These are phyloP conservation scores for Perithous albicinctus DNA, from an alignment of 2,888 invertebrate species.

Conservation along the genomic window DNA sequence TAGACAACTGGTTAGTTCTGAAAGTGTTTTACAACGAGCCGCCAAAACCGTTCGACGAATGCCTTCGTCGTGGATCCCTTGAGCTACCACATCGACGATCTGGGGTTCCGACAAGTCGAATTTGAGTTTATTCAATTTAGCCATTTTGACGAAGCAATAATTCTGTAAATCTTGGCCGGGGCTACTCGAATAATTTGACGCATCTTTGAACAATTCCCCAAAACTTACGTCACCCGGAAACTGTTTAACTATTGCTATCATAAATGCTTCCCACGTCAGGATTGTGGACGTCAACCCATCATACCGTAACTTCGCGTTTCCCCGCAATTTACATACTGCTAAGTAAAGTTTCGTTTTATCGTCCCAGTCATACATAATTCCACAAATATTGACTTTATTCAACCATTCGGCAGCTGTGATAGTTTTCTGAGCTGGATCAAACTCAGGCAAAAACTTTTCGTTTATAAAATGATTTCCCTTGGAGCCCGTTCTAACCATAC, in stretches of 20 bases:
- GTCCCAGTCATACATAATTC: constrained; percentile 60
- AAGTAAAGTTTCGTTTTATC: constrained; percentile 60
- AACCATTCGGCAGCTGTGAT: constrained; percentile 64
- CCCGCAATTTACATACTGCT: constrained; percentile 57
- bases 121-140: constrained; percentile 58
- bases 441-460: constrained; percentile 68
- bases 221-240: constrained; percentile 65
- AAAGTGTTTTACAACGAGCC: constrained; percentile 46
- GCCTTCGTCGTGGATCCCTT: constrained; percentile 65
- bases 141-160: constrained; percentile 62
- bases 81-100: constrained; percentile 58
- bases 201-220: constrained; percentile 49
- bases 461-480: constrained; percentile 58
- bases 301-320: constrained; percentile 66
- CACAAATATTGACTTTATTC: constrained; percentile 52
- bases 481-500: constrained; percentile 47
- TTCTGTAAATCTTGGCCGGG: constrained; percentile 56
- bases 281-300: constrained; percentile 48
- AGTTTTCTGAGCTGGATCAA: constrained; percentile 54
- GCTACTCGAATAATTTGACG: constrained; percentile 44
- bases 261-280: constrained; percentile 62
- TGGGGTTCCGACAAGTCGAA: constrained; percentile 60
- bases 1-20: constrained; percentile 57
- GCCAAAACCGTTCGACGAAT: constrained; percentile 50
- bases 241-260: constrained; percentile 44